Base-by-base conservation (phyloP, 2,888 invertebrate species). In the Ecliptopera silaceata region DNA sequence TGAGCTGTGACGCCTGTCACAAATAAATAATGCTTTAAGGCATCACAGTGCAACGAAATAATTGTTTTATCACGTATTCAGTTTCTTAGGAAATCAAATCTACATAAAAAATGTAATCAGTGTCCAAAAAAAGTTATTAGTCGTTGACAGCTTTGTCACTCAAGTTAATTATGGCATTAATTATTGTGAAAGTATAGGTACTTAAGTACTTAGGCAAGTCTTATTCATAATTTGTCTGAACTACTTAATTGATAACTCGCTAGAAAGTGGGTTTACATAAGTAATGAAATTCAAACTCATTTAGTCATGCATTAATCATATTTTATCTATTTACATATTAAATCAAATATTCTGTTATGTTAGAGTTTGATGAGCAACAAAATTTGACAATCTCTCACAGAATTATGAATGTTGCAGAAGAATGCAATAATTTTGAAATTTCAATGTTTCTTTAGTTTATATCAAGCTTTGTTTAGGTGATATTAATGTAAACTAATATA, bases 101-200 rank as follows among this genome's bases (percentile, higher is more conserved):
- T 26, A 3, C 13, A n/a, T 17, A 31, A 51, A 36, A 39, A 22
- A 22, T n/a, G 13, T 44, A 11, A 52, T 52, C 52, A 45, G 38
- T 51, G 55, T 60, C 34, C 53, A 58, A 58, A 57, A 62, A 63
- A 63, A 52, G 59, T 44, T 43, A 50, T 54, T 59, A 56, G 47
- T 45, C 32, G 46, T n/a, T 56, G 53, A 62, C 59, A 46, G 41
- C 38, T 48, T 29, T 47, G 59, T 55, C 56, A 43, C 42, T 56
- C 56, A 38, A 53, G 43, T 53, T 49, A 22, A 50, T 49, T 44
- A 57, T 53, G 49, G 45, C 29, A 42, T 49, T 36, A 45, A 49
- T 53, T 42, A 54, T 58, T 56, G 61, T 60, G 62, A 66, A 66
- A 62, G 62, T 64, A 46, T 22, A 41, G 22, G 2, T 20, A 26